Evolutionary conservation across 2,113 vertebrate genomes (phyloP), one percentile per base, ranked within the genome.

Genomic region (Limanda limanda): DNA sequence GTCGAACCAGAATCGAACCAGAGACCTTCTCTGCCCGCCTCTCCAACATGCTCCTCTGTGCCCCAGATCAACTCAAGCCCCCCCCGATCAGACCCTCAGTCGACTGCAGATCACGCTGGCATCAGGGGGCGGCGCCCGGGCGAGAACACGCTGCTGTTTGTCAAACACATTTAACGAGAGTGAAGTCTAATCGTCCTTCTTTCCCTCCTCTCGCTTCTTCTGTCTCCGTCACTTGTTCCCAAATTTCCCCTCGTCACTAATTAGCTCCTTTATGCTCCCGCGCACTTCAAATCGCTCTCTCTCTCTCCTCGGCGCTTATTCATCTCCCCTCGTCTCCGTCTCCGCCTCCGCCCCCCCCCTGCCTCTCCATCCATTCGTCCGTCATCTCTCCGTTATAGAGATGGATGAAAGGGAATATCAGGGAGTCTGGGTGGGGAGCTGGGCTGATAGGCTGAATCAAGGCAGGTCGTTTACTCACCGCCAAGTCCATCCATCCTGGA

Each of bases 401-500:
- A 93, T 77, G 89, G 88, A 92, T 91, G 92, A 79, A 89, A 81
- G 72, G 74, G 88, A 82, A 79, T 82, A 79, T 87, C 57, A 57
- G 77, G 68, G 79, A 78, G 90, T 84, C 90, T 84, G 87, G 82
- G 85, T 74, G 82, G 86, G 91, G 88, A 80, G 79, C 89, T 87
- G 76, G 74, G 88, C 86, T 90, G 88, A 93, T 91, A 78, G 87
- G 88, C 76, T 82, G 82, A 82, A 90, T 91, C 89, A 82, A 83
- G 88, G 88, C 90, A 83, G 88, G 87, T 92, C 89, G 88, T 92
- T 92, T 90, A 88, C 89, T 89, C 88, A 76, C 59, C 18, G 27
- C 60, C n/a, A 1, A 78, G 65, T 76, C 67, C 88, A 92, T 91
- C 86, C 85, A 90, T 91, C 86, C 83, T 86, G 72, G 78, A 82